These are phyloP conservation scores for Candoia aspera DNA, from an alignment of 2,113 vertebrate species.

Conservation along the genomic window DNA sequence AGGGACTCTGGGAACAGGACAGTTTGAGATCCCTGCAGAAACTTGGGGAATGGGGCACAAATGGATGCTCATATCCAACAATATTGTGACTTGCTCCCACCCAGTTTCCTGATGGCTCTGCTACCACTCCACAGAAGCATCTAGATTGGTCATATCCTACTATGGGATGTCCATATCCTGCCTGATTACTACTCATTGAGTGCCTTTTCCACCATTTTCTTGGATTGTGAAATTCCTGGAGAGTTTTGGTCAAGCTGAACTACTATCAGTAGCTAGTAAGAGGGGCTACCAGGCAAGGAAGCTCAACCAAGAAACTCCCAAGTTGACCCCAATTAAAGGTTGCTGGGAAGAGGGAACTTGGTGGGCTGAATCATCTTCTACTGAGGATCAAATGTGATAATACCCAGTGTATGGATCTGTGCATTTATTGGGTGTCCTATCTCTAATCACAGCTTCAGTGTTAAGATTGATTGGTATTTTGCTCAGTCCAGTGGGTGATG, in stretches of 20 bases:
- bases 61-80: neutral
- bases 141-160: neutral
- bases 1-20: slow-evolving; percentile 34
- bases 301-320: neutral
- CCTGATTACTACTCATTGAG: neutral
- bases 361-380: neutral
- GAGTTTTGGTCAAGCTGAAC: neutral
- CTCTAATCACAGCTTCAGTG: neutral
- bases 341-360: neutral
- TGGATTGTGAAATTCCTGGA: neutral
- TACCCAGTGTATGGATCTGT: neutral
- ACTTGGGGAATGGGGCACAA: neutral
- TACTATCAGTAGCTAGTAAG: neutral
- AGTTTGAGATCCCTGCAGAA: slow-evolving; percentile 12
- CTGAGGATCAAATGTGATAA: neutral
- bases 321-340: neutral
- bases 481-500: neutral
- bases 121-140: neutral
- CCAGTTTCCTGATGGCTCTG: neutral
- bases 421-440: neutral
- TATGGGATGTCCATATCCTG: neutral
- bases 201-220: slow-evolving; percentile 25
- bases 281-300: neutral
- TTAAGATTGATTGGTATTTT: neutral
- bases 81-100: neutral